These are phyloP conservation scores for Apodemia mormo DNA, from an alignment of 2,888 invertebrate species.

Conservation along the genomic window DNA sequence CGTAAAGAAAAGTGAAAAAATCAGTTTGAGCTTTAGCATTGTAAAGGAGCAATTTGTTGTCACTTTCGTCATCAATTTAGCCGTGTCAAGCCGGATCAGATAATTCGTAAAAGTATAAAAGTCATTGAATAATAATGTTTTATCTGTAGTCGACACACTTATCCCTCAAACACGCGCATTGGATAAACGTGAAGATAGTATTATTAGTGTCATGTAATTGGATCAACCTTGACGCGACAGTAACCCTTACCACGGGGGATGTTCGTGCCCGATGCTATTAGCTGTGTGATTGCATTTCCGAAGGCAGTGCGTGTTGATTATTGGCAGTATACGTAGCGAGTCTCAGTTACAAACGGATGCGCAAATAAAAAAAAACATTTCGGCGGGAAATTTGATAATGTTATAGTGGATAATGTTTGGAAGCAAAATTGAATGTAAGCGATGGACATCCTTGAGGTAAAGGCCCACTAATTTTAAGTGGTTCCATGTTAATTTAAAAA, in stretches of 20 bases:
- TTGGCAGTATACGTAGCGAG: slow-evolving; percentile 37
- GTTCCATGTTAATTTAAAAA: too few relatives aligned
- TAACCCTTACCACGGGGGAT: slow-evolving; percentile 66
- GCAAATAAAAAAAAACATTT: slow-evolving; percentile 31
- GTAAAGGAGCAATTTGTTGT: too few relatives aligned
- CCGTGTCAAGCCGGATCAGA: too few relatives aligned
- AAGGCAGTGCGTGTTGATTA: slow-evolving; percentile 44
- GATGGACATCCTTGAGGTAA: slow-evolving; percentile 70
- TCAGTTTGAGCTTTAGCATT: too few relatives aligned
- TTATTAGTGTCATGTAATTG: slow-evolving; percentile 66
- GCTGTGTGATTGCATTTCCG: slow-evolving; percentile 57
- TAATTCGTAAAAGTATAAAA: background rate
- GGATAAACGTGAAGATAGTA: slow-evolving; percentile 44
- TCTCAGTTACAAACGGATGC: slow-evolving; percentile 16
- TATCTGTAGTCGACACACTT: slow-evolving; percentile 19
- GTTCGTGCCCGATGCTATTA: slow-evolving; percentile 45
- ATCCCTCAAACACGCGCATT: slow-evolving; percentile 31
- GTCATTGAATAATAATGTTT: slow-evolving; percentile 2
- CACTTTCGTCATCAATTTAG: too few relatives aligned
- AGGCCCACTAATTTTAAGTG: too few relatives aligned
- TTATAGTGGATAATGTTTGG: slow-evolving; percentile 75
- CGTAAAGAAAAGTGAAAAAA: too few relatives aligned
- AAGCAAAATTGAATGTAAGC: slow-evolving; percentile 81
- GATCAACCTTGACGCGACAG: slow-evolving; percentile 74
- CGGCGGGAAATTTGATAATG: slow-evolving; percentile 33